Evolutionary conservation across 2,113 vertebrate species (phyloP).

Genomic region (Cisticola juncidis): DNA sequence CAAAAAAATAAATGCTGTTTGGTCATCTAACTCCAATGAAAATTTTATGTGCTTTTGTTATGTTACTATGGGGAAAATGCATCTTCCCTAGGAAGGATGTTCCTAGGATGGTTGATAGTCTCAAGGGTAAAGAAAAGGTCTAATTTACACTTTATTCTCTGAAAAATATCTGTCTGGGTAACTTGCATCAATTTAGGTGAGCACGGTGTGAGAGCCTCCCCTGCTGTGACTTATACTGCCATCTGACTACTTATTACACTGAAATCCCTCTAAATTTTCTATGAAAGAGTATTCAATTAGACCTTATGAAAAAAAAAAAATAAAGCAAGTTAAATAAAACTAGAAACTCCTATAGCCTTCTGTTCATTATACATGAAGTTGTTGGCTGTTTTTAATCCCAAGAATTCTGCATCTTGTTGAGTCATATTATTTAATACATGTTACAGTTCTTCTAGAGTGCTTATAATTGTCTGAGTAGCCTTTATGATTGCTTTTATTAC

Average conservation of each 20-base stretch:
- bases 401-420: background rate
- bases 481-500: background rate
- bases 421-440: background rate
- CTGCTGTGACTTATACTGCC: background rate
- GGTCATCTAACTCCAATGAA: background rate
- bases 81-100: background rate
- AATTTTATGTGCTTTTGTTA: background rate
- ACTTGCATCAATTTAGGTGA: background rate
- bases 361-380: background rate
- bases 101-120: background rate
- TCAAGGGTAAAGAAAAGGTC: background rate
- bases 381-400: background rate
- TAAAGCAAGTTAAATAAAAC: background rate
- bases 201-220: background rate
- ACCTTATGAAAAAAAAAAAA: background rate
- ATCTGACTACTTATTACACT: background rate
- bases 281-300: background rate
- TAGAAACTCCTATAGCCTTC: background rate
- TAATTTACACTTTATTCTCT: background rate
- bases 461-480: background rate
- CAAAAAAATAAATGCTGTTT: background rate
- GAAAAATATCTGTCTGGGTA: background rate
- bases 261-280: background rate
- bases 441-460: background rate
- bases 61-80: background rate